Evolutionary conservation across 2,888 invertebrate genomes (phyloP).

Genomic region (Leptinotarsa juncta): DNA sequence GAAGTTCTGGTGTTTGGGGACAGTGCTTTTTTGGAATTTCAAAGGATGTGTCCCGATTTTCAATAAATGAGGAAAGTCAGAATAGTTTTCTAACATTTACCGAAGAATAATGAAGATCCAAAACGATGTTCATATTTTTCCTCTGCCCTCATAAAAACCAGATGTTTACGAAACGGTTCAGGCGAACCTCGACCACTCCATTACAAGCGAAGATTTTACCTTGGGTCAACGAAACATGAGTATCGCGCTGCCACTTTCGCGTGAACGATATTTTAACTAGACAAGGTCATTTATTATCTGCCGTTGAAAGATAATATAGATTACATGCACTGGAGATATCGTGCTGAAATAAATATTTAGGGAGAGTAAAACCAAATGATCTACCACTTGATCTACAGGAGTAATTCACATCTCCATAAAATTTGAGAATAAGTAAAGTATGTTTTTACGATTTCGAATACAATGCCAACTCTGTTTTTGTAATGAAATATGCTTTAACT

Average conservation of each 20-base stretch:
- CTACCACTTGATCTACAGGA: neutral
- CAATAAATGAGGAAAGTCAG: too few relatives aligned
- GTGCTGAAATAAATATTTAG: slow-evolving; percentile 24
- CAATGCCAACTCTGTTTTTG: neutral
- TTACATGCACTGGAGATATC: slow-evolving; percentile 23
- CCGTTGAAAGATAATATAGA: slow-evolving; percentile 32
- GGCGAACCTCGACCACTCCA: neutral
- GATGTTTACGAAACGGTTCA: too few relatives aligned
- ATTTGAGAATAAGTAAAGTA: neutral
- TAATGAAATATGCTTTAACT: neutral
- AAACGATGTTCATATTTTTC: too few relatives aligned
- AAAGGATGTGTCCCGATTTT: too few relatives aligned
- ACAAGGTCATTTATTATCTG: slow-evolving; percentile 25
- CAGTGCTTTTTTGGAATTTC: too few relatives aligned
- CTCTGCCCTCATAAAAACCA: too few relatives aligned
- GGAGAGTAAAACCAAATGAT: neutral
- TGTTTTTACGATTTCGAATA: neutral
- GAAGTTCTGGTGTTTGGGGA: too few relatives aligned
- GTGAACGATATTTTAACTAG: slow-evolving; percentile 24
- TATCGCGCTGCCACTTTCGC: slow-evolving; percentile 9
- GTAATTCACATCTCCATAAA: neutral
- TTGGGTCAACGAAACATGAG: slow-evolving; percentile 10
- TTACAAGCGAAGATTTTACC: neutral
- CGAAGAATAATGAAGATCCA: too few relatives aligned
- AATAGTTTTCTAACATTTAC: too few relatives aligned